Conservation (phyloP, 1,140 invertebrate species). For the Lerema accius region DNA sequence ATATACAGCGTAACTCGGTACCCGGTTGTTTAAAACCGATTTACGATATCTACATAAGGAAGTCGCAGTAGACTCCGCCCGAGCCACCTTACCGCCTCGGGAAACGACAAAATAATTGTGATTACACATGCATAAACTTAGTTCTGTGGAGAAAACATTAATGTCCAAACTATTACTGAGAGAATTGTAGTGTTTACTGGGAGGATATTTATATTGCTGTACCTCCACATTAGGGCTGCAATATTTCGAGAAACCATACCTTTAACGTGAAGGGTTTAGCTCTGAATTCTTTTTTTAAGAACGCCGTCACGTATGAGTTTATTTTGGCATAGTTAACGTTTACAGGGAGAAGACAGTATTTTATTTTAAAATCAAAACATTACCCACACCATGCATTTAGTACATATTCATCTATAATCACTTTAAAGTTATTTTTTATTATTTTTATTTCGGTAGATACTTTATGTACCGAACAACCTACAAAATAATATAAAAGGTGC, state of each 20-base stretch:
- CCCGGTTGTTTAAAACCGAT: constrained; percentile 32
- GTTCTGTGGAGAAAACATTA: constrained; percentile 17
- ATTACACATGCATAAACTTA: constrained; percentile 35
- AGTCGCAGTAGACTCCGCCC: constrained; percentile 13
- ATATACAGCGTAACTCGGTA: constrained; percentile 21
- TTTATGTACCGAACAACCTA: no score
- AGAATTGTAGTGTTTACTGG: constrained; percentile 16
- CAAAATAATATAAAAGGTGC: no score
- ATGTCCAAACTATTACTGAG: constrained; percentile 23
- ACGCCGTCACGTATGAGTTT: no score
- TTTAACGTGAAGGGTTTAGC: no score
- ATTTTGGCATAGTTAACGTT: no score
- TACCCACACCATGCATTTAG: no score
- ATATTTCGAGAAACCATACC: constrained; percentile 12
- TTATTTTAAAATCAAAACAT: no score
- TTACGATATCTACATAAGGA: constrained; percentile 32
- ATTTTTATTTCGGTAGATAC: no score
- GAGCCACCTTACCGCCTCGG: constrained; percentile 24
- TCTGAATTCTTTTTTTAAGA: no score
- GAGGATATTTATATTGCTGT: constrained; percentile 2
- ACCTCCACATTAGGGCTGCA: constrained; percentile 8
- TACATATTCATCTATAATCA: no score
- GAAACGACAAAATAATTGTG: constrained; percentile 47
- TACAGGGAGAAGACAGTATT: no score
- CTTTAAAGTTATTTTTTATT: no score